phyloP scores from a whole-genome alignment of 2,888 invertebrate genomes.

The Cancer borealis region DNA sequence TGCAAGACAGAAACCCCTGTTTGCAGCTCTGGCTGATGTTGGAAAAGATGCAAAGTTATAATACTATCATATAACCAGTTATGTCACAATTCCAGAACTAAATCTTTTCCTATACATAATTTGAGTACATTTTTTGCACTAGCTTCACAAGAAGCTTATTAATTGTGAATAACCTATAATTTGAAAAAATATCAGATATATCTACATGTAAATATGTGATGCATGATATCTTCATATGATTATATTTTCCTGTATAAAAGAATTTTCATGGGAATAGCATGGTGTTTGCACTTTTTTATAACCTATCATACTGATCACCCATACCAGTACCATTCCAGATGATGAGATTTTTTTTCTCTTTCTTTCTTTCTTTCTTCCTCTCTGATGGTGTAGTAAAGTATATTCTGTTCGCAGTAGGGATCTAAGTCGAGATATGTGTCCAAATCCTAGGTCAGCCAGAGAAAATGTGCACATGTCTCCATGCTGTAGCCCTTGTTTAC shows the following conservation, averaged over 20 bases:
- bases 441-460: no score
- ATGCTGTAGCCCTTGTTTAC: no score
- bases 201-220: not conserved
- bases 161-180: not conserved
- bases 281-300: not conserved
- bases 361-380: no score
- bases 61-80: not conserved
- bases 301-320: not conserved
- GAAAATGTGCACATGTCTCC: no score
- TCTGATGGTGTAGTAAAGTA: no score
- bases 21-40: slow-evolving; percentile 52
- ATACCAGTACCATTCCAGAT: not conserved
- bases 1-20: slow-evolving; percentile 63
- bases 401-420: no score
- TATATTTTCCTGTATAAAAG: not conserved
- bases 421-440: no score
- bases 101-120: not conserved
- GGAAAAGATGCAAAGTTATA: slow-evolving; percentile 46
- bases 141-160: not conserved
- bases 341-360: no score
- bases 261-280: not conserved
- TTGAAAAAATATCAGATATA: not conserved
- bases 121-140: not conserved
- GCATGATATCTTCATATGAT: not conserved
- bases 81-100: not conserved